Evolutionary conservation across 1,140 invertebrate species (phyloP).

Genomic region (Conus betulinus): DNA sequence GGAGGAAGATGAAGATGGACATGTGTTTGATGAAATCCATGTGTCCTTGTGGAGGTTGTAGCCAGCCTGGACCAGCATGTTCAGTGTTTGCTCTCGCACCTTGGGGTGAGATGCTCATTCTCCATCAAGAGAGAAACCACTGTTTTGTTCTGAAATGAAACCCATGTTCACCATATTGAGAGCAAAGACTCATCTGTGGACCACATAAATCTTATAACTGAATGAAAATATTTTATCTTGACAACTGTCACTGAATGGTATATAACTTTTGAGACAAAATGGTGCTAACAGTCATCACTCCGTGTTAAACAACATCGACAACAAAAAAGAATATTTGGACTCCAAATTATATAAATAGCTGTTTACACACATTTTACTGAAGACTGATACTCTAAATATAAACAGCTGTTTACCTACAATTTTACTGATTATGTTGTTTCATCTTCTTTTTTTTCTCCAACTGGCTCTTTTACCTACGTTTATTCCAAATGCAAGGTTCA

Average conservation of each 20-base stretch:
- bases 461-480: no score
- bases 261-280: not conserved
- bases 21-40: not conserved
- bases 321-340: no score
- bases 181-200: not conserved
- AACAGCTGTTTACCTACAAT: no score
- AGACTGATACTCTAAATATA: no score
- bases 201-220: not conserved
- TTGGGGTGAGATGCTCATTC: not conserved
- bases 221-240: not conserved
- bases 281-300: no score
- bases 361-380: no score
- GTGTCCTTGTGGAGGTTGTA: constrained; percentile 30
- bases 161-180: not conserved
- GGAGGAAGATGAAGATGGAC: not conserved
- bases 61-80: constrained; percentile 26
- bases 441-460: no score
- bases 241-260: no score
- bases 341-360: no score
- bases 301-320: no score
- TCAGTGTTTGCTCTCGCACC: not conserved
- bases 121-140: constrained; percentile 29
- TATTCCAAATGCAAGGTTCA: no score
- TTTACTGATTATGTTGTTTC: no score
- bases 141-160: constrained; percentile 30